A percentile compares a stretch with the other conserved stretches of the same genome.
These are phyloP conservation scores for Hybos culiciformis DNA, from an alignment of 2,888 invertebrate genomes.

Conservation along the genomic window DNA sequence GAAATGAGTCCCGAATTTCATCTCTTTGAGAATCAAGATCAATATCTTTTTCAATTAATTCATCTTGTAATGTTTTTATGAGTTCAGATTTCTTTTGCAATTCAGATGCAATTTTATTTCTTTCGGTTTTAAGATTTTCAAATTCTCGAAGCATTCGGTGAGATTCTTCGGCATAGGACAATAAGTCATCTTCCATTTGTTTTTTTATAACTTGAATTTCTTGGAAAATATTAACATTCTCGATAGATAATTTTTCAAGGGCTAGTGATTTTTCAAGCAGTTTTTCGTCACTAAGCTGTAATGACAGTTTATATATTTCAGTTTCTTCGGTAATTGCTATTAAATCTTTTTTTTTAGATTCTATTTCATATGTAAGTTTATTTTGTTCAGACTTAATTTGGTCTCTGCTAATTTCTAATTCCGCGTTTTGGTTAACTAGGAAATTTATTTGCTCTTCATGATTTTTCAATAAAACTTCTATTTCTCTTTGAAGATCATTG, in stretches of 20 bases:
- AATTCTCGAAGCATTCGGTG: conserved; percentile 26
- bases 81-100: conserved; percentile 30
- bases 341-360: conserved; percentile 15
- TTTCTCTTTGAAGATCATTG: conserved; percentile 11
- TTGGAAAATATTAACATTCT: conserved; percentile 22
- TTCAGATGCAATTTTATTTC: conserved; percentile 29
- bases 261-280: conserved; percentile 20
- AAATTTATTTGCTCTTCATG: conserved; percentile 14
- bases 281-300: conserved; percentile 20
- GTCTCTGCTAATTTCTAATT: conserved; percentile 11
- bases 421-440: conserved; percentile 10
- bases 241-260: conserved; percentile 23
- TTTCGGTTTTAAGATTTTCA: conserved; percentile 28
- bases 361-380: conserved; percentile 13
- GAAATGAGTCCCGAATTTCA: conserved; percentile 27
- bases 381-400: conserved; percentile 9
- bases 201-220: conserved; percentile 24
- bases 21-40: conserved; percentile 33
- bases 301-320: conserved; percentile 18
- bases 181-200: conserved; percentile 30
- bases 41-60: conserved; percentile 29
- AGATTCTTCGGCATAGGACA: conserved; percentile 27
- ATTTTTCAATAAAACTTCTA: conserved; percentile 12
- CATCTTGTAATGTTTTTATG: conserved; percentile 29
- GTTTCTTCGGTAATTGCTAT: conserved; percentile 21